Conservation (phyloP, 2,797 vertebrate species). For the Arctocebus calabarensis region DNA sequence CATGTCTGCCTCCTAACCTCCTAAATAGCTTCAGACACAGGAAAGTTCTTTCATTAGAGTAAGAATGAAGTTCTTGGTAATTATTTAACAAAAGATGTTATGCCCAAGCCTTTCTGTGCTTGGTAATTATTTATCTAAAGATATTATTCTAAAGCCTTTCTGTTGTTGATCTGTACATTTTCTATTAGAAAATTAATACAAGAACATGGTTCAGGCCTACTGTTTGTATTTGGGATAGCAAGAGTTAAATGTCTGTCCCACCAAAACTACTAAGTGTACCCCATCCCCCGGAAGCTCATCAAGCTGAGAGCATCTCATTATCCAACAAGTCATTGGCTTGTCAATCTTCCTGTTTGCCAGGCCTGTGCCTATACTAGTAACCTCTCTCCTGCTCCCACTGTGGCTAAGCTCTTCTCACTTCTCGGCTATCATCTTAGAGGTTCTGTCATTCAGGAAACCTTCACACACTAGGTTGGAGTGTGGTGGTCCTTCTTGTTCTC, state of each 20-base stretch:
- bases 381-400: no score
- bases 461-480: background rate
- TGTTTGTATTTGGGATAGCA: rapidly evolving
- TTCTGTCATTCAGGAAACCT: background rate
- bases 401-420: background rate
- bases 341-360: background rate
- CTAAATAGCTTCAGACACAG: background rate
- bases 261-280: background rate
- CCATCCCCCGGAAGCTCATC: rapidly evolving
- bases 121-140: background rate
- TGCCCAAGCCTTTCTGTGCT: background rate
- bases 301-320: background rate
- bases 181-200: background rate
- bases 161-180: constrained; percentile 15
- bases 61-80: background rate
- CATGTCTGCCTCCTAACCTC: no score
- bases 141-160: background rate
- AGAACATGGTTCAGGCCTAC: background rate
- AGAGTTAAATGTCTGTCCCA: background rate
- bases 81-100: background rate
- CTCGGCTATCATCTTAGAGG: background rate
- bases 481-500: background rate
- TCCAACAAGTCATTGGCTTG: no score
- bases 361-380: background rate
- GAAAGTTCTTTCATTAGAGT: background rate